Base-by-base conservation (phyloP, 1,140 invertebrate genomes). In the Globodera rostochiensis region DNA sequence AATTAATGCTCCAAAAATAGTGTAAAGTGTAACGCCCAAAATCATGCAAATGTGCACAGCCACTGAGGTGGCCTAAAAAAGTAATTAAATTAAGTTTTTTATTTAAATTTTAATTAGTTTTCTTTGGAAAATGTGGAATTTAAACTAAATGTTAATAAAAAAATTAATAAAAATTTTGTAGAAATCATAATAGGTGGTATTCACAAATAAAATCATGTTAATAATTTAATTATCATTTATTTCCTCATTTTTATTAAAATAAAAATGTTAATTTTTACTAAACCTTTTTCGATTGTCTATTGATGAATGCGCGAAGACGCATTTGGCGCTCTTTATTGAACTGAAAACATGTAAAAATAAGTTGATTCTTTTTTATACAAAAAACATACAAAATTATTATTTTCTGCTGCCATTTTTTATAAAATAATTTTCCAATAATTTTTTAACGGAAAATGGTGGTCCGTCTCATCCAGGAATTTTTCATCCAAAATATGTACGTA, bases 11-110 rank as follows among this genome's bases (percentile, higher is more conserved):
- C 84, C 84, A 74, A 86, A 69, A 36, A 84, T 60, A 25, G 82
- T 86, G 50, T 85, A 85, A 19, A 85, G 49, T 21, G 84, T 71
- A 19, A 87, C 84, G 11, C 85, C 85, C n/a, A 85, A 19, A 15
- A 86, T 80, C 85, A 86, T 86, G 13, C 84, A 87, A 25, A 87
- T 57, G 57, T 86, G 85, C 9, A 86, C 85, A 74, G 80, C 76
- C 36, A 86, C 74, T 4, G 85, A 85, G 9, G 85, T 80, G 15
- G 85, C 85, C 85, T 87, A 67, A 84, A 86, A 36, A 36, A 66
- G 45, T 70, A 11, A 74, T 69, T 73, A 1, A 60, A 64, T 2
- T 15, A 25, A 83, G 4, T 81, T 49, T 25, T 15, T 25, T 13
- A 67, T 73, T 75, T 77, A 15, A 74, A 75, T 53, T 53, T 53